Base-by-base conservation (phyloP, 30 jellyfish, hydroid and myxozoan genomes). In the Pseudorhiza aurosa region DNA sequence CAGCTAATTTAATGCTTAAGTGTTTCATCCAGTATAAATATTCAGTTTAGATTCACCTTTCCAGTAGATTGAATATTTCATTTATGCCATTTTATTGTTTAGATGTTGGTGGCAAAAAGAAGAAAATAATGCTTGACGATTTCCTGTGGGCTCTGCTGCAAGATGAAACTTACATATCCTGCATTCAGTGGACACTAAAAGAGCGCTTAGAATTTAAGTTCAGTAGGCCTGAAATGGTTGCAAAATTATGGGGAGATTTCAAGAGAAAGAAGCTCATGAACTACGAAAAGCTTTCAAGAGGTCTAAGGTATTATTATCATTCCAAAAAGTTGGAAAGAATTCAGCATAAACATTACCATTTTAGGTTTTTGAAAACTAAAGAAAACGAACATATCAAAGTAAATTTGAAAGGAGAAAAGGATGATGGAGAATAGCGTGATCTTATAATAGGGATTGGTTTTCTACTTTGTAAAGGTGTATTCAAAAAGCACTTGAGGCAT, bases 161-260 rank as follows among this genome's bases (percentile, higher is more conserved):
- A 36, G 84, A 80, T 35, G 71, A 70, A 17, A 33, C 59, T 19
- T 80, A 80, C 44, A 65, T 62, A 18, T 49, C 91, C 6, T 80
- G 71, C 72, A 80, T 80, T 25, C 91, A 80, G 40, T 80, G 91
- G 91, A 80, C 91, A 29, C 11, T 67, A n/a, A 67, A 80, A 65
- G 91, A 80, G n/a, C 29, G 84, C 8, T 30, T 51, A 32, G 91
- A 80, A 45, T 80, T 80, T 31, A 80, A 80, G 43, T 65, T 80
- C 65, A 64, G 60, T 36, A 33, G 80, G 31, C 91, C 91, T 1
- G 91, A 80, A 50, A 80, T 80, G 91, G 91, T 80, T 14, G 91
- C 91, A 18, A 35, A 65, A 40, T 69, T 80, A 18, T 80, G 91
- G 91, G 91, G 91, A 32, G 91, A 64, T 24, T 65, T 64, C 43